These are phyloP conservation scores for Typhlomys cinereus DNA, from an alignment of 2,113 vertebrate genomes.

Conservation along the genomic window DNA sequence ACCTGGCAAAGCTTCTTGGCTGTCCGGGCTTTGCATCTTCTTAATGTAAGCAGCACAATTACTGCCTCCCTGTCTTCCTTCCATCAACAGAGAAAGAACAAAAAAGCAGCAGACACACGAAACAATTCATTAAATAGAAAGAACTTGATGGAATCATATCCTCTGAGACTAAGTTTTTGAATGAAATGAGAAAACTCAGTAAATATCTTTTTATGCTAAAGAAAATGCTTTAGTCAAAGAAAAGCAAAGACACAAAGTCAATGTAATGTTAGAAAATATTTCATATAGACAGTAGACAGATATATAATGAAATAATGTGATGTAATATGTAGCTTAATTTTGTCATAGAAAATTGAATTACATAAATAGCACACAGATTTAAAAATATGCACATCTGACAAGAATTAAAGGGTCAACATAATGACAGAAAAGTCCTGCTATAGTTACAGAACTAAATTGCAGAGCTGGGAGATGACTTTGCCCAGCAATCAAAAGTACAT, in stretches of 20 bases:
- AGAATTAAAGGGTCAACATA: neutral
- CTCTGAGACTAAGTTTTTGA: neutral
- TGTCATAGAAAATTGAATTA: neutral
- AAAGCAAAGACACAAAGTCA: neutral
- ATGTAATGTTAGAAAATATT: neutral
- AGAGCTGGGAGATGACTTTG: no score
- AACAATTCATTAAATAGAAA: neutral
- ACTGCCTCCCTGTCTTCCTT: neutral
- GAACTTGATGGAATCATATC: neutral
- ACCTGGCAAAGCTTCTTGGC: neutral
- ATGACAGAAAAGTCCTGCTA: neutral
- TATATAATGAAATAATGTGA: neutral
- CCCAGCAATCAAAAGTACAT: no score
- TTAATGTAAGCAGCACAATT: neutral
- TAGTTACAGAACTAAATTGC: neutral
- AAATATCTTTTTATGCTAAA: neutral
- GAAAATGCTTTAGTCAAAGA: neutral
- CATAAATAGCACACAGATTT: neutral
- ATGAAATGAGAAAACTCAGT: neutral
- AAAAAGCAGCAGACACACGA: neutral
- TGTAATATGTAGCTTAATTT: neutral
- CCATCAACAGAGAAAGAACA: neutral
- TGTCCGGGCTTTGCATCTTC: neutral
- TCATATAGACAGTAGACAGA: conserved; percentile 9
- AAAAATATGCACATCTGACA: conserved; percentile 12